phyloP scores from a whole-genome alignment of 2,888 invertebrate species.

The Orthosia incerta region DNA sequence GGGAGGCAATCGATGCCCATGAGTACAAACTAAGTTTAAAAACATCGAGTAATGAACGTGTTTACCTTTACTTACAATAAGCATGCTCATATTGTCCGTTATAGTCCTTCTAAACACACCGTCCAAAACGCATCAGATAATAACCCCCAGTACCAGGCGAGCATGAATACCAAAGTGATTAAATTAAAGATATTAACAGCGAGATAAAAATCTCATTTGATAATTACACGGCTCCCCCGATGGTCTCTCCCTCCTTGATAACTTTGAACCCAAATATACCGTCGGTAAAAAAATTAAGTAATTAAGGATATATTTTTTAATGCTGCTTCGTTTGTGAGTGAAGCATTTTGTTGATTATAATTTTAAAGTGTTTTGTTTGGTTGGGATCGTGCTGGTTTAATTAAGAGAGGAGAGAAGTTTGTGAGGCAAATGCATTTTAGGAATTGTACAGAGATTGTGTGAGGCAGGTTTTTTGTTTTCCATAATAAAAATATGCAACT shows the following conservation, averaged over 20 bases:
- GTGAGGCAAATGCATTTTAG: slow-evolving; percentile 3
- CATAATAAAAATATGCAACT: too few relatives aligned
- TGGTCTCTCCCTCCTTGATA: slow-evolving; percentile 56
- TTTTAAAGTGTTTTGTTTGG: slow-evolving; percentile 43
- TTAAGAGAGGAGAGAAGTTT: slow-evolving; percentile 7
- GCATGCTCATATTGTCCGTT: background rate
- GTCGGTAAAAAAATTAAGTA: slow-evolving; percentile 62
- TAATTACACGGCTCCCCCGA: slow-evolving; percentile 70
- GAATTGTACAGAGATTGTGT: background rate
- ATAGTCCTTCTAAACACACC: background rate
- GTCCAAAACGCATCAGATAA: slow-evolving; percentile 15
- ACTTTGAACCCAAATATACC: slow-evolving; percentile 54
- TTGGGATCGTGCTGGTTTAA: slow-evolving; percentile 7
- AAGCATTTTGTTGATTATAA: slow-evolving; percentile 45
- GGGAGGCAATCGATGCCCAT: background rate
- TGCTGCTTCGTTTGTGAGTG: slow-evolving; percentile 33
- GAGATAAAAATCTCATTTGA: slow-evolving; percentile 79
- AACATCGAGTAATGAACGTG: background rate
- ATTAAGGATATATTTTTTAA: slow-evolving; percentile 54
- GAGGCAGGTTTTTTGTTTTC: too few relatives aligned
- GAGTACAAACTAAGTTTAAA: background rate
- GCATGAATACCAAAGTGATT: slow-evolving; percentile 64
- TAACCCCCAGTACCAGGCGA: slow-evolving; percentile 3
- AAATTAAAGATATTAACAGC: slow-evolving; percentile 70
- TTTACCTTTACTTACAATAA: too few relatives aligned